Percentiles rank a stretch among this genome's conserved stretches.
phyloP scores from a whole-genome alignment of 1,140 invertebrate genomes.

The Eumeta japonica region DNA sequence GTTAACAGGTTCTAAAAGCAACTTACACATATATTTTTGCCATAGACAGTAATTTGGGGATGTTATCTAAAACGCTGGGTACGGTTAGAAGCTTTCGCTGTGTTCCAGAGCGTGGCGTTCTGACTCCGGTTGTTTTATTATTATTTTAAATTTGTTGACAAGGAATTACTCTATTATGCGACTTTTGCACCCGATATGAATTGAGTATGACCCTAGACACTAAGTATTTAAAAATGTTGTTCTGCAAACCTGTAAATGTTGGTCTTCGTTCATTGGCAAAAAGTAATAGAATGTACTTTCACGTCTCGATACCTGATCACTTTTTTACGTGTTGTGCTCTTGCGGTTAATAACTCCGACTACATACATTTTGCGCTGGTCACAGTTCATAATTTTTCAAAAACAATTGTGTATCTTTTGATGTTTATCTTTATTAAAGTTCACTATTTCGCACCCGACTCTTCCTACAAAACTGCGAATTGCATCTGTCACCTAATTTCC shows the following conservation, averaged over 20 bases:
- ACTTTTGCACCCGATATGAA: conserved; percentile 5
- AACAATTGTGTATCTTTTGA: conserved; percentile 6
- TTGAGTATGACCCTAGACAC: conserved; percentile 5
- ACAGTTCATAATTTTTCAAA: conserved; percentile 9
- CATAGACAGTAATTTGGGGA: conserved; percentile 10
- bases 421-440: conserved; percentile 5
- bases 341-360: conserved; percentile 2
- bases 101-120: not conserved
- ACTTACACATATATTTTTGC: conserved; percentile 5
- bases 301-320: too few species aligned
- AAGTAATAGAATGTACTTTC: conserved; percentile 3
- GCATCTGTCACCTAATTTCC: conserved; percentile 4
- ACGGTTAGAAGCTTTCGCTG: not conserved
- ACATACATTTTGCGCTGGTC: conserved; percentile 9
- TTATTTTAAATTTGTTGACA: conserved; percentile 4
- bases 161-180: not conserved
- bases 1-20: conserved; percentile 6
- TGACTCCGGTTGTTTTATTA: too few species aligned
- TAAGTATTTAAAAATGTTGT: conserved; percentile 9
- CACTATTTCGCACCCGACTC: conserved; percentile 5
- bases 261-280: conserved; percentile 2
- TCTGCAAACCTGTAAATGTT: conserved; percentile 8
- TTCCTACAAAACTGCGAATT: conserved; percentile 9
- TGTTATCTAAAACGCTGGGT: conserved; percentile 3
- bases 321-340: not conserved